Percentiles rank a stretch among this genome's conserved stretches.
Evolutionary conservation across 2,113 vertebrate species (phyloP).

Genomic region (Labeo catla): DNA sequence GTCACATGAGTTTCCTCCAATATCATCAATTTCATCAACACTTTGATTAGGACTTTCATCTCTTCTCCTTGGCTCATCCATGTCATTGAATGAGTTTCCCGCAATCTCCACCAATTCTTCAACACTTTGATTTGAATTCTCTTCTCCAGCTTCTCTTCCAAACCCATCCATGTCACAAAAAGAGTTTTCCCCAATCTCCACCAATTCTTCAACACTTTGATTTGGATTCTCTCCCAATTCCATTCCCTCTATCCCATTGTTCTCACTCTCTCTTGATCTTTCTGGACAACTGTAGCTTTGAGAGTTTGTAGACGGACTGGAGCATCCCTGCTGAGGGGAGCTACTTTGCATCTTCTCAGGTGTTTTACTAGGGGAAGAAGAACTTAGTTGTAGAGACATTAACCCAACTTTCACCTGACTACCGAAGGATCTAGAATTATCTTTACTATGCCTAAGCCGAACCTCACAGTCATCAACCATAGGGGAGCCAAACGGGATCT

Average conservation of each 20-base stretch:
- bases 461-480: constrained; percentile 14
- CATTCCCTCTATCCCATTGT: constrained; percentile 63
- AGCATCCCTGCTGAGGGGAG: background rate
- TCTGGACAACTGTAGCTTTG: background rate
- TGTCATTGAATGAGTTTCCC: constrained; percentile 58
- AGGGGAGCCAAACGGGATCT: constrained; percentile 19
- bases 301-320: constrained; percentile 5
- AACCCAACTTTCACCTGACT: constrained; percentile 51
- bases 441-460: background rate
- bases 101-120: constrained; percentile 52
- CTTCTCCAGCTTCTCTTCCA: constrained; percentile 56
- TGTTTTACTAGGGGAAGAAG: constrained; percentile 26
- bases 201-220: constrained; percentile 59
- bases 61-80: background rate
- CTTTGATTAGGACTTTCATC: constrained; percentile 45
- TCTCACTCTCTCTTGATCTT: background rate
- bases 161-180: constrained; percentile 52
- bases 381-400: constrained; percentile 45
- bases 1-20: constrained; percentile 60
- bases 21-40: constrained; percentile 51
- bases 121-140: constrained; percentile 55
- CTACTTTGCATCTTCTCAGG: background rate
- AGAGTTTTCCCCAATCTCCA: constrained; percentile 64
- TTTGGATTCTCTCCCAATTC: constrained; percentile 54
- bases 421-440: background rate